Evolutionary conservation across 2,113 vertebrate species (phyloP).

Genomic region (Vimba vimba): DNA sequence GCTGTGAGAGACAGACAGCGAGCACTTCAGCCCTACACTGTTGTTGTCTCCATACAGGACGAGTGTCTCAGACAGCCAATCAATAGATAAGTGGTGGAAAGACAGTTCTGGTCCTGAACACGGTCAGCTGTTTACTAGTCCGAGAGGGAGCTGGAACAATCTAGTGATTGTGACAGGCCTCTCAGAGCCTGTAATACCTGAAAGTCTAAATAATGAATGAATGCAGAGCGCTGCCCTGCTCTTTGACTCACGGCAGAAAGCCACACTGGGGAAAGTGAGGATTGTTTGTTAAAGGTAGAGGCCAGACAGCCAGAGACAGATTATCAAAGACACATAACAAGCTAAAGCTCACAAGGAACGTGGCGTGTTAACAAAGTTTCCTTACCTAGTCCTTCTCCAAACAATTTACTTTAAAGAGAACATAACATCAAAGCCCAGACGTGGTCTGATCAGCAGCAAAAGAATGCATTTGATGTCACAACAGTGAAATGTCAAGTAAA

Average conservation of each 20-base stretch:
- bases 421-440: constrained; percentile 15
- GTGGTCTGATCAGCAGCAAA: not conserved
- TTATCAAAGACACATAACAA: constrained; percentile 45
- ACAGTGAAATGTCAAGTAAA: constrained; percentile 13
- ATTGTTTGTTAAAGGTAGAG: constrained; percentile 41
- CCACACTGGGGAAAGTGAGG: constrained; percentile 30
- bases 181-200: constrained; percentile 38
- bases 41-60: not conserved
- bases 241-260: constrained; percentile 30
- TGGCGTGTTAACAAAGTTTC: constrained; percentile 33
- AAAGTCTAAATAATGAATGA: constrained; percentile 51
- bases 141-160: constrained; percentile 26
- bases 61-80: constrained; percentile 10
- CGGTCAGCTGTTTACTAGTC: constrained; percentile 38
- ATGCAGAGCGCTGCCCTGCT: constrained; percentile 45
- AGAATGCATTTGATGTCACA: not conserved
- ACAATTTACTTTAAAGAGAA: constrained; percentile 20
- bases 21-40: not conserved
- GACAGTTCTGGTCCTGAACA: not conserved
- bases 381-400: not conserved
- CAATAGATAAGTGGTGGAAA: constrained; percentile 27
- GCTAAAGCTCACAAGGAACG: constrained; percentile 16
- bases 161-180: constrained; percentile 49
- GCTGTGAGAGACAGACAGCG: not conserved
- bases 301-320: constrained; percentile 29